These are phyloP conservation scores for Forbesichthys agassizii DNA, from an alignment of 2,113 vertebrate species.

Conservation along the genomic window DNA sequence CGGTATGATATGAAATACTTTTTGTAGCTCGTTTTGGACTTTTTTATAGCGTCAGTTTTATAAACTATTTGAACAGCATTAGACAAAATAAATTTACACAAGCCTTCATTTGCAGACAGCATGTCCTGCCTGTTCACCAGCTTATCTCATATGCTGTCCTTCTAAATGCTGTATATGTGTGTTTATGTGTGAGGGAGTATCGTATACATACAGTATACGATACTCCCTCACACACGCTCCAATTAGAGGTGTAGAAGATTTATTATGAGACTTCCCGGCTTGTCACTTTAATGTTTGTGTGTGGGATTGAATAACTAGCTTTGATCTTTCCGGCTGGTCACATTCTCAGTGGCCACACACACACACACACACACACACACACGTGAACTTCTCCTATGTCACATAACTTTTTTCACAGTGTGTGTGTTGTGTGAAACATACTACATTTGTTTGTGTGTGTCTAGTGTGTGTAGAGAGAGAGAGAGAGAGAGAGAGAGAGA, in stretches of 20 bases:
- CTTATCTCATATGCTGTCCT: background rate
- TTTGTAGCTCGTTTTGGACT: too few species aligned
- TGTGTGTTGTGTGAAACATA: too few species aligned
- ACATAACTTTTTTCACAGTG: too few species aligned
- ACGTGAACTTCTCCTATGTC: background rate
- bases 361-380: background rate
- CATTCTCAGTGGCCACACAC: conserved; percentile 22
- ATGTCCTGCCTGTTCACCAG: too few species aligned
- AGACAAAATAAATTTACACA: background rate
- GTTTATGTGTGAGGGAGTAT: conserved; percentile 16
- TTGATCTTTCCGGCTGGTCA: conserved; percentile 40
- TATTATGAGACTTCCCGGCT: conserved; percentile 50
- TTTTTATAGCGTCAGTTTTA: too few species aligned
- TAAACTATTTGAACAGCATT: too few species aligned
- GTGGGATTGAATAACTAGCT: conserved; percentile 14
- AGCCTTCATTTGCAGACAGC: too few species aligned
- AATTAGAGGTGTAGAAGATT: conserved; percentile 58
- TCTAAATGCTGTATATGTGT: background rate
- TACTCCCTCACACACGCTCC: conserved; percentile 5
- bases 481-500: too few species aligned
- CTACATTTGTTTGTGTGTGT: background rate
- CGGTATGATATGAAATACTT: too few species aligned
- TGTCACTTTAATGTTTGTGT: conserved; percentile 25
- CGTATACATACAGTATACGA: conserved; percentile 21
- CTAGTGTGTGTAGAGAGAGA: too few species aligned